Percentiles rank a stretch among this genome's conserved stretches.
These are phyloP conservation scores for Ceratina australensis DNA, from an alignment of 1,140 invertebrate species.

Conservation along the genomic window DNA sequence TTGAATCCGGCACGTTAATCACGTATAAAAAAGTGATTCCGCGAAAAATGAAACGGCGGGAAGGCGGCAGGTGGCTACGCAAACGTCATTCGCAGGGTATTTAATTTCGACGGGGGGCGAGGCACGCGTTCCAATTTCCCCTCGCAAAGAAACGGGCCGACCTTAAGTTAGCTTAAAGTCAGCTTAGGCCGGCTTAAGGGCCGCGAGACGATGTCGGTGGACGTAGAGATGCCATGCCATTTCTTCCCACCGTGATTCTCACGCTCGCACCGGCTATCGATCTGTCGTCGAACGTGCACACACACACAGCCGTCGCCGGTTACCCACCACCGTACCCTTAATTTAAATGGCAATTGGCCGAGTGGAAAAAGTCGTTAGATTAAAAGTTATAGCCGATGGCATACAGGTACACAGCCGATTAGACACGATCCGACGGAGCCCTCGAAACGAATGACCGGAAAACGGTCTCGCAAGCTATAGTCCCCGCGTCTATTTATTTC, in stretches of 20 bases:
- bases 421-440: conserved; percentile 40
- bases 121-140: conserved; percentile 59
- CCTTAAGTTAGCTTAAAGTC: conserved; percentile 60
- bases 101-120: conserved; percentile 45
- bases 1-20: conserved; percentile 36
- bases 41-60: conserved; percentile 7
- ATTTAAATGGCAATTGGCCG: conserved; percentile 64
- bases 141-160: conserved; percentile 58
- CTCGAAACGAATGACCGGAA: conserved; percentile 41
- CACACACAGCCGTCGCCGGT: too few relatives aligned
- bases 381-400: conserved; percentile 48
- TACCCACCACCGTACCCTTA: conserved; percentile 29
- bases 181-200: conserved; percentile 56
- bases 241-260: conserved; percentile 1
- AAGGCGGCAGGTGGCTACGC: conserved; percentile 21
- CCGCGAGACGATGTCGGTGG: conserved; percentile 40
- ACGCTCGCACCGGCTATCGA: conserved; percentile 39
- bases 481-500: not conserved
- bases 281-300: conserved; percentile 41
- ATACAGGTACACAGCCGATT: conserved; percentile 41
- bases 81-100: conserved; percentile 39
- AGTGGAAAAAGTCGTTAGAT: conserved; percentile 60
- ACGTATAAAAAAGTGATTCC: conserved; percentile 14
- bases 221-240: conserved; percentile 23
- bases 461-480: not conserved